Percentiles rank a stretch among this genome's conserved stretches.
Evolutionary conservation across 2,888 invertebrate genomes (phyloP).

Genomic region (Caenorhabditis sp.): DNA sequence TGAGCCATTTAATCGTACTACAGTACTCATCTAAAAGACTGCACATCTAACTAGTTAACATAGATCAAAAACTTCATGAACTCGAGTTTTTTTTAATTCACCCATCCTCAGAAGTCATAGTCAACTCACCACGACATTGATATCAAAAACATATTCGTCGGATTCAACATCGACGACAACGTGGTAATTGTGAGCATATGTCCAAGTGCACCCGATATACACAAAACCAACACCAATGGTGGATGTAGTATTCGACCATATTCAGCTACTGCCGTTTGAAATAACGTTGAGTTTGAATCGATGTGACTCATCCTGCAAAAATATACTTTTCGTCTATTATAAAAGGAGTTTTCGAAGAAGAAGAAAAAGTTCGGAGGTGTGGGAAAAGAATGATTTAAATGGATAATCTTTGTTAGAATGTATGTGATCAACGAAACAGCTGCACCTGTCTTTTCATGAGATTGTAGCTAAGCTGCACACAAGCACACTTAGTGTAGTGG

Average conservation of each 20-base stretch:
- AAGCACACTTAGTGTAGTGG: too few species aligned
- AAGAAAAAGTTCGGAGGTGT: conserved; percentile 15
- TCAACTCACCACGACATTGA: conserved; percentile 62
- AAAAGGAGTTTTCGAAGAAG: too few species aligned
- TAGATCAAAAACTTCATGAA: too few species aligned
- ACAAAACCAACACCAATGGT: conserved; percentile 62
- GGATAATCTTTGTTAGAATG: not conserved
- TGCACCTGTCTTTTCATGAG: too few species aligned
- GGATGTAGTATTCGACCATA: conserved; percentile 58
- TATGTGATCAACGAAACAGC: not conserved
- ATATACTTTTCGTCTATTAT: not conserved
- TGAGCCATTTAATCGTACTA: too few species aligned
- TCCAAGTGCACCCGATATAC: conserved; percentile 62
- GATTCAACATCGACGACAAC: conserved; percentile 58
- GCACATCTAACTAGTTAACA: too few species aligned
- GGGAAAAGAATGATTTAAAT: conserved; percentile 1
- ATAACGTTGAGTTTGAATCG: conserved; percentile 13
- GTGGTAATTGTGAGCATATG: conserved; percentile 62
- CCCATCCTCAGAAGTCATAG: too few species aligned
- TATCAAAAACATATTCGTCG: conserved; percentile 65
- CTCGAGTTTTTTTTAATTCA: too few species aligned
- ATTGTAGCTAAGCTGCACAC: too few species aligned
- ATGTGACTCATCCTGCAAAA: not conserved
- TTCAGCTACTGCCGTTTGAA: conserved; percentile 34
- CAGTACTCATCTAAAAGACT: too few species aligned